Evolutionary conservation across 2,113 vertebrate species (phyloP).

Genomic region (Hyaena hyaena): DNA sequence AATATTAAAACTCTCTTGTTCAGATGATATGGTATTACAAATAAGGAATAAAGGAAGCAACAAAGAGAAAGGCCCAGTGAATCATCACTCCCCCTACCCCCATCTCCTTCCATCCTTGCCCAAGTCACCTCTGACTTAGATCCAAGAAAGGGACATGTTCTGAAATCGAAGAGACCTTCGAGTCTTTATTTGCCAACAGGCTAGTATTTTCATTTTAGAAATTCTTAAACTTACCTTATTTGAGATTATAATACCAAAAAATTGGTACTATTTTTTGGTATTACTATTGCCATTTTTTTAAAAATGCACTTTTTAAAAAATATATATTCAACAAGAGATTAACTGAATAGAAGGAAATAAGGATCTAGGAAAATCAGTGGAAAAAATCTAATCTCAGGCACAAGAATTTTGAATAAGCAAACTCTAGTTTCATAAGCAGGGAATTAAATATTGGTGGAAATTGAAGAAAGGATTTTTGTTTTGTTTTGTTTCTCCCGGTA

Average conservation of each 20-base stretch:
- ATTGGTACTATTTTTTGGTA: not conserved
- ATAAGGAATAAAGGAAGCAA: not conserved
- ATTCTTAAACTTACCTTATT: slow-evolving; percentile 16
- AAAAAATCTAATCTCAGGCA: slow-evolving; percentile 5
- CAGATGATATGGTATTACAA: not conserved
- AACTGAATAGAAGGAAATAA: not conserved
- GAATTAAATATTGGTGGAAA: not conserved
- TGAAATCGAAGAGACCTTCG: not conserved
- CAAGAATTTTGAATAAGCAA: not conserved
- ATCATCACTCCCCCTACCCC: too few species aligned
- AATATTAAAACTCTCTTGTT: not conserved
- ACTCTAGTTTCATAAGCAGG: not conserved
- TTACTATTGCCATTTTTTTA: too few species aligned
- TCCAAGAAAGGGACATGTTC: not conserved
- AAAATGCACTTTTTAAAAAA: slow-evolving; percentile 8
- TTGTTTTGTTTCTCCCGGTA: not conserved
- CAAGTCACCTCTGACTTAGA: not conserved
- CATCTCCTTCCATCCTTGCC: not conserved
- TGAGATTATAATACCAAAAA: not conserved
- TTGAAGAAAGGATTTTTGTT: not conserved
- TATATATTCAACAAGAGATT: not conserved
- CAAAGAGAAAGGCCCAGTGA: not conserved
- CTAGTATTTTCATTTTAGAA: not conserved
- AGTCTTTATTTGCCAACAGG: not conserved
- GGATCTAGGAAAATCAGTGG: not conserved